Conservation (phyloP, 2,113 vertebrate genomes). For the Physeter macrocephalus region DNA sequence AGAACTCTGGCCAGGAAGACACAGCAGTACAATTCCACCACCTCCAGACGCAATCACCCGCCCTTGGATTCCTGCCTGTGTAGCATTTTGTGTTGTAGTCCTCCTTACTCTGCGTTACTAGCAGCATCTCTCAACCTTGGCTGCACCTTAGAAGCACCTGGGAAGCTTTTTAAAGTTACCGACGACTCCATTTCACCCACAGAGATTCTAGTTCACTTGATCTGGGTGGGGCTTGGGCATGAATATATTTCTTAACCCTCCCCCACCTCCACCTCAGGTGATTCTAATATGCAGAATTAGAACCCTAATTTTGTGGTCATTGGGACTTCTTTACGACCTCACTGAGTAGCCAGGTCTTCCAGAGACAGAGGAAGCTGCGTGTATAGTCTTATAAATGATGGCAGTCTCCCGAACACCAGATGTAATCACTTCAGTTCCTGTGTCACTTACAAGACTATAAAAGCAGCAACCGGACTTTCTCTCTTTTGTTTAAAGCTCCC, state of each 20-base stretch:
- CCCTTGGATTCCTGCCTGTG: background rate
- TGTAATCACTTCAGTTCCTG: rapidly evolving
- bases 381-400: background rate
- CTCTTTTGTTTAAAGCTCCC: background rate
- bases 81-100: background rate
- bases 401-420: background rate
- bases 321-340: background rate
- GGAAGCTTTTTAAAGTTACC: background rate
- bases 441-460: background rate
- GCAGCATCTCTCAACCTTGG: background rate
- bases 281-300: background rate
- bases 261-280: background rate
- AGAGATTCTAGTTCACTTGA: background rate
- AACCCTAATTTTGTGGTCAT: background rate
- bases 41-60: rapidly evolving
- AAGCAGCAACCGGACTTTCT: background rate
- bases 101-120: background rate
- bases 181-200: background rate
- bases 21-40: rapidly evolving
- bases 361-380: background rate
- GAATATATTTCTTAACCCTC: background rate
- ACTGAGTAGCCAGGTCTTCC: background rate
- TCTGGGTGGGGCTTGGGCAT: background rate
- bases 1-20: background rate
- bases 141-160: background rate